These are phyloP conservation scores for Drosophila ercepeae DNA, from an alignment of 1,140 invertebrate species.

Conservation along the genomic window DNA sequence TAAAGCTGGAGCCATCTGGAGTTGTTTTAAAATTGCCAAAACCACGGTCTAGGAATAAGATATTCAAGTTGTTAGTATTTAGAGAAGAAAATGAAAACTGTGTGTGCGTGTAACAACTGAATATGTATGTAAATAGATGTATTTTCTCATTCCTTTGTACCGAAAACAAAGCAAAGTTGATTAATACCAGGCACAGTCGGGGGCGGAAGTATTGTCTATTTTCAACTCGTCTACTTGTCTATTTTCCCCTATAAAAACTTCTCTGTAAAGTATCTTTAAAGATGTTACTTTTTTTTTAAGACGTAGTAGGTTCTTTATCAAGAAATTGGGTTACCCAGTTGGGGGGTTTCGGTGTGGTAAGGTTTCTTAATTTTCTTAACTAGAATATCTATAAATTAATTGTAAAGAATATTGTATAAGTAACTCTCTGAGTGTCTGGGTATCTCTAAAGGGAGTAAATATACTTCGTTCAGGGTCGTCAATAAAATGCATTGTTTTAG, in stretches of 20 bases:
- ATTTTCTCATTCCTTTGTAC: slow-evolving; percentile 34
- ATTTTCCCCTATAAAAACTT: background rate
- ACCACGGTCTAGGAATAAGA: background rate
- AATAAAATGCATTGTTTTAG: slow-evolving; percentile 18
- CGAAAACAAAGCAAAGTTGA: slow-evolving; percentile 52
- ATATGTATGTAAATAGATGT: slow-evolving; percentile 30
- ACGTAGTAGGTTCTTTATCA: slow-evolving; percentile 11
- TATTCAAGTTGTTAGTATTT: slow-evolving; percentile 16
- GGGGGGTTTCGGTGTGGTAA: background rate
- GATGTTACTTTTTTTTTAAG: slow-evolving; percentile 3
- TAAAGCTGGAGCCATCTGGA: background rate
- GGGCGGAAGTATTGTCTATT: slow-evolving; percentile 26
- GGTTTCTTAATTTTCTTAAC: background rate
- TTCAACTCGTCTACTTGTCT: background rate
- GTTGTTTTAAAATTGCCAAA: background rate
- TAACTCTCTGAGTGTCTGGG: too few species aligned
- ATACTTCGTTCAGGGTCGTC: background rate
- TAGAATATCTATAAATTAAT: background rate
- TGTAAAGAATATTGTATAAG: too few species aligned
- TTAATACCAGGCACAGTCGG: slow-evolving; percentile 34
- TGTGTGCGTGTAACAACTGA: slow-evolving; percentile 27
- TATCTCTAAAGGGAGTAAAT: background rate
- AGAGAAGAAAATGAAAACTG: slow-evolving; percentile 17
- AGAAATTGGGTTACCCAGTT: slow-evolving; percentile 8
- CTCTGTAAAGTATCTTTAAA: background rate